These are phyloP conservation scores for Artibeus lituratus DNA, from an alignment of 2,797 vertebrate species.

Conservation along the genomic window DNA sequence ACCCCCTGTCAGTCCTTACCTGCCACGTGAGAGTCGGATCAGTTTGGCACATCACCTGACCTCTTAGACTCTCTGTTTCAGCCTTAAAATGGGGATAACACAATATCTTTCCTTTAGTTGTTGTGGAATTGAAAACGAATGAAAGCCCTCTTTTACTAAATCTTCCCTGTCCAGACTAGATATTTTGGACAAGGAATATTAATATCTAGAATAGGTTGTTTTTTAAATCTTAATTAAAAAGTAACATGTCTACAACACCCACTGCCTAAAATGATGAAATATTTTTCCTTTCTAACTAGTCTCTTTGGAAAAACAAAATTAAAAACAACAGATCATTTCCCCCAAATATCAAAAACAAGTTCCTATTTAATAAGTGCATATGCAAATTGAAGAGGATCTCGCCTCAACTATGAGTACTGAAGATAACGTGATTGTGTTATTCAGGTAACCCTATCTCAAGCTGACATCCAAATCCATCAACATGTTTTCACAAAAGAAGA, in stretches of 20 bases:
- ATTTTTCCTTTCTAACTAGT: slow-evolving; percentile 52
- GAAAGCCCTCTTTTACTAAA: not conserved
- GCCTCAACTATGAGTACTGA: slow-evolving; percentile 20
- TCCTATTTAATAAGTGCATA: slow-evolving; percentile 15
- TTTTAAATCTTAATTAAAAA: slow-evolving; percentile 29
- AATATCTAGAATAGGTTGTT: not conserved
- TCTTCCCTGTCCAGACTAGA: not conserved
- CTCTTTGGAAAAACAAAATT: slow-evolving; percentile 21
- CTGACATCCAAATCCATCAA: slow-evolving; percentile 3
- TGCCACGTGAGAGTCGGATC: not conserved
- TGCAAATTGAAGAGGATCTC: slow-evolving; percentile 16
- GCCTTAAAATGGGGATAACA: not conserved
- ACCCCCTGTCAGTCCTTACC: not conserved
- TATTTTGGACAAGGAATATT: slow-evolving; percentile 1
- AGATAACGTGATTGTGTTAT: not conserved
- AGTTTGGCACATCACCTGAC: not conserved
- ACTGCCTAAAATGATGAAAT: not conserved
- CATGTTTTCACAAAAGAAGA: not conserved
- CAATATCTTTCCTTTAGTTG: not conserved
- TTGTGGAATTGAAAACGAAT: not conserved
- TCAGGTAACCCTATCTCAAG: not conserved
- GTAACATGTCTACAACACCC: not conserved
- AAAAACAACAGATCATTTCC: not conserved
- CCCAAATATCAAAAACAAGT: not conserved
- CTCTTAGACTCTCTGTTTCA: not conserved